A percentile compares a stretch with the other conserved stretches of the same genome.
These are phyloP conservation scores for Gobio gobio DNA, from an alignment of 2,113 vertebrate species.

Conservation along the genomic window DNA sequence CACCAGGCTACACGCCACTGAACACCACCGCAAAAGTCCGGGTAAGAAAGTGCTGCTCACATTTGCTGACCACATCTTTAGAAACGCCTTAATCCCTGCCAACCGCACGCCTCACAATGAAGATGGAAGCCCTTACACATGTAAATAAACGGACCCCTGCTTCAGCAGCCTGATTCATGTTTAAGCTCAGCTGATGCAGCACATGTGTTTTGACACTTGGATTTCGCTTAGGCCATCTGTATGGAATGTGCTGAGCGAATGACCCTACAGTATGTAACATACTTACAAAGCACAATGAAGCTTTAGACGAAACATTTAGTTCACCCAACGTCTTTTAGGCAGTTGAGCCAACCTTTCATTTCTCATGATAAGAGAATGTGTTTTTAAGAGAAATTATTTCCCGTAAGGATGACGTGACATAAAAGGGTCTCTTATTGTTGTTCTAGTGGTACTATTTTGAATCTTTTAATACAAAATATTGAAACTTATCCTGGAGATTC, in stretches of 20 bases:
- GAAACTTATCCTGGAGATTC: not conserved
- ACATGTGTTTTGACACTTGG: conserved; percentile 1
- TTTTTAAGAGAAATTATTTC: not conserved
- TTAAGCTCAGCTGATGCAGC: conserved; percentile 24
- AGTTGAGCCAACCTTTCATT: not conserved
- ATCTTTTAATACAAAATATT: not conserved
- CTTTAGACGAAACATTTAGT: conserved; percentile 2
- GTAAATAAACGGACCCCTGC: not conserved
- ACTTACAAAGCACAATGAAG: conserved; percentile 19
- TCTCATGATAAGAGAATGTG: not conserved
- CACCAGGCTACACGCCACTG: conserved; percentile 81
- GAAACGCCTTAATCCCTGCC: not conserved
- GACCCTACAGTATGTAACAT: not conserved
- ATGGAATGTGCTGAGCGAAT: conserved; percentile 32
- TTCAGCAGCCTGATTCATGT: not conserved
- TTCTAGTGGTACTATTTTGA: not conserved
- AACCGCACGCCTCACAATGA: not conserved
- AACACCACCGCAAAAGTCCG: conserved; percentile 95
- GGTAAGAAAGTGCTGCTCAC: conserved; percentile 72
- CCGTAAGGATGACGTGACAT: not conserved
- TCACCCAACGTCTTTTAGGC: not conserved
- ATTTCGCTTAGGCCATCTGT: conserved; percentile 16
- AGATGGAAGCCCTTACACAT: not conserved
- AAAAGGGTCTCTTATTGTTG: not conserved
- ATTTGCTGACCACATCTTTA: not conserved